Conservation (phyloP, 2,797 vertebrate genomes). For the Catamblyrhynchus diadema region DNA sequence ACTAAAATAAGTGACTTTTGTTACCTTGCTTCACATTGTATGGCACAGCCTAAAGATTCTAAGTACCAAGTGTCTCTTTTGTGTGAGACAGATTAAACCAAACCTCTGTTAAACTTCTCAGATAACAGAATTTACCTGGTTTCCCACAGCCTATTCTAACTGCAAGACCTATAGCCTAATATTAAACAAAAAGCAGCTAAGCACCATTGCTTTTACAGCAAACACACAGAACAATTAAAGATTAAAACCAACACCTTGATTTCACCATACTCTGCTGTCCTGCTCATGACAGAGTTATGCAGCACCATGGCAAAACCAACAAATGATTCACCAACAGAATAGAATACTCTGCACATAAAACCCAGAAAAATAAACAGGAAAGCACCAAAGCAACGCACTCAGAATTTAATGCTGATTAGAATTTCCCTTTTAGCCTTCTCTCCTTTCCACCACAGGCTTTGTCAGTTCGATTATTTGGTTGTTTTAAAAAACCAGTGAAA, state of each 20-base stretch:
- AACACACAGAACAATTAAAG: background rate
- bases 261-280: background rate
- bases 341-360: background rate
- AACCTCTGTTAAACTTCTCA: background rate
- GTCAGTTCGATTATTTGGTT: fast-evolving
- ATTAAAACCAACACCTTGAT: background rate
- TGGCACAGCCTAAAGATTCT: background rate
- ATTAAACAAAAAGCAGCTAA: background rate
- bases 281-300: background rate
- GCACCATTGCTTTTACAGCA: background rate
- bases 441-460: background rate
- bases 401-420: background rate
- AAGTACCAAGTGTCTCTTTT: background rate
- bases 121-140: background rate
- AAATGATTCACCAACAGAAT: background rate
- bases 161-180: background rate
- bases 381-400: background rate
- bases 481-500: background rate
- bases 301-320: background rate
- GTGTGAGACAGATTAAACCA: background rate
- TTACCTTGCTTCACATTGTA: background rate
- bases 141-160: background rate
- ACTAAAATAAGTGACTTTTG: background rate
- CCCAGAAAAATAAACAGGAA: background rate
- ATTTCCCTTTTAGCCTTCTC: background rate